Evolutionary conservation across 1,140 invertebrate species (phyloP).

Genomic region (Drosophila chauvacae): DNA sequence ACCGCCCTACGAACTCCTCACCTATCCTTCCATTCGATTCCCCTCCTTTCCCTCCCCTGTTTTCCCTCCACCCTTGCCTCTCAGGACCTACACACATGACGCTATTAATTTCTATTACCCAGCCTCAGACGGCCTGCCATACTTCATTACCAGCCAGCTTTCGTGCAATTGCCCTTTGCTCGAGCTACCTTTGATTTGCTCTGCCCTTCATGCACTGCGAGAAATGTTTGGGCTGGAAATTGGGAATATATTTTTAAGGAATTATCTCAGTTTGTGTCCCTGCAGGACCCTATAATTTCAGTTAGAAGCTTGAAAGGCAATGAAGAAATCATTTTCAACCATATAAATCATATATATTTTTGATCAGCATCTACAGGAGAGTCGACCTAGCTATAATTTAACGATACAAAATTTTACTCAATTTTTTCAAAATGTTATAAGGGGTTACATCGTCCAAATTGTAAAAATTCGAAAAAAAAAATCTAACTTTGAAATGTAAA

Average conservation of each 20-base stretch:
- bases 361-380: too few relatives aligned
- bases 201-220: slow-evolving; percentile 4
- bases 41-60: not conserved
- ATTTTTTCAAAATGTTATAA: not conserved
- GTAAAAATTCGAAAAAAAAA: too few relatives aligned
- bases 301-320: too few relatives aligned
- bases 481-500: too few relatives aligned
- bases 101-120: slow-evolving; percentile 76
- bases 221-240: not conserved
- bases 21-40: not conserved
- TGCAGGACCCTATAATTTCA: not conserved
- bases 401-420: too few relatives aligned
- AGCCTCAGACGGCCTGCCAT: slow-evolving; percentile 62
- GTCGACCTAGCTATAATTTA: too few relatives aligned
- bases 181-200: slow-evolving; percentile 49
- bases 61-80: not conserved
- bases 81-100: slow-evolving; percentile 39
- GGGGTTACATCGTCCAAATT: too few relatives aligned
- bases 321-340: not conserved
- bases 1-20: not conserved
- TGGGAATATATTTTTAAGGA: not conserved
- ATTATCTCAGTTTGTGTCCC: not conserved
- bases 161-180: slow-evolving; percentile 62
- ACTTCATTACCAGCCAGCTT: slow-evolving; percentile 68
- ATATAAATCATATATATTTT: not conserved